Evolutionary conservation across 2,113 vertebrate species (phyloP).

Genomic region (Uria lomvia): DNA sequence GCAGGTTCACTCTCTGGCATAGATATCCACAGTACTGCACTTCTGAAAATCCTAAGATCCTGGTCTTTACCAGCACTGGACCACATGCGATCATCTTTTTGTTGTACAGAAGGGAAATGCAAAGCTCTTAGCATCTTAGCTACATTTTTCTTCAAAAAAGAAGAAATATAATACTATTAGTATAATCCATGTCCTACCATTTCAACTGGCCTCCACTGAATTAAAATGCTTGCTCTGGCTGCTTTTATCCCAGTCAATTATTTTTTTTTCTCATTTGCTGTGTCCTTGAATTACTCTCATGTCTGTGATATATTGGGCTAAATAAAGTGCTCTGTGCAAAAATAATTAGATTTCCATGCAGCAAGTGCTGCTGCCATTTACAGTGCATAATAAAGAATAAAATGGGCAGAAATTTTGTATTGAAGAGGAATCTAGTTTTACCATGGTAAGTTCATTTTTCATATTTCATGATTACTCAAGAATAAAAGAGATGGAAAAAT

Average conservation of each 20-base stretch:
- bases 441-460: neutral
- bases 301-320: neutral
- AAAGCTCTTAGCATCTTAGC: neutral
- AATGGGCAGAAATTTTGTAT: neutral
- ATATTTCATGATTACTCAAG: neutral
- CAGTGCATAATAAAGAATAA: neutral
- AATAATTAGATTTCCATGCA: neutral
- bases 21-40: neutral
- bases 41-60: neutral
- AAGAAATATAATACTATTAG: neutral
- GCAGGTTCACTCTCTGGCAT: neutral
- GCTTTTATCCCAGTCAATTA: neutral
- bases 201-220: neutral
- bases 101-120: neutral
- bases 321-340: neutral
- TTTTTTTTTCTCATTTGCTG: neutral
- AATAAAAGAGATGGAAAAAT: neutral
- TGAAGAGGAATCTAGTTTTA: neutral
- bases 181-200: neutral
- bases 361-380: neutral
- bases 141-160: neutral
- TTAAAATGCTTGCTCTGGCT: neutral
- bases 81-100: neutral
- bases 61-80: neutral
- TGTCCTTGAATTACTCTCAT: neutral